Evolutionary conservation across 1,140 invertebrate species (phyloP).

Genomic region (Drosophila dunni): DNA sequence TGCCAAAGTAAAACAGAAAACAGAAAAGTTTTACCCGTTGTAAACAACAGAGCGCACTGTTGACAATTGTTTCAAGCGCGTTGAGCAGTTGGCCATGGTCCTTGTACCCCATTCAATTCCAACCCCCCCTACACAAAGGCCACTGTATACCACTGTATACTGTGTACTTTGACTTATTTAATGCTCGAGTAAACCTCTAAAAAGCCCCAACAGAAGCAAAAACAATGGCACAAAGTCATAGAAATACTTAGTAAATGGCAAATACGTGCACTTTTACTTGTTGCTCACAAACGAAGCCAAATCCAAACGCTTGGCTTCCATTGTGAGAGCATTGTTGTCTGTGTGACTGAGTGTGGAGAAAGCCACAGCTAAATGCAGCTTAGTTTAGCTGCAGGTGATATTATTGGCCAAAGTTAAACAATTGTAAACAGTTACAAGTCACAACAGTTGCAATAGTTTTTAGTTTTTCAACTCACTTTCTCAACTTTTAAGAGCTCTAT

Average conservation of each 20-base stretch:
- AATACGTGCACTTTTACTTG: slow-evolving; percentile 76
- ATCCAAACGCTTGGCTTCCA: slow-evolving; percentile 23
- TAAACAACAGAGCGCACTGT: slow-evolving; percentile 71
- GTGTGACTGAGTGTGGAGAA: slow-evolving; percentile 16
- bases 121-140: background rate
- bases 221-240: slow-evolving; percentile 73
- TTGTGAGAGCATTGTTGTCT: slow-evolving; percentile 20
- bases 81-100: slow-evolving; percentile 32
- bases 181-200: slow-evolving; percentile 76
- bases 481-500: background rate
- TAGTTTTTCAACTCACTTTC: slow-evolving; percentile 54
- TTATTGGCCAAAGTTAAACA: slow-evolving; percentile 78
- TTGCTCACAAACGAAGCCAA: slow-evolving; percentile 45
- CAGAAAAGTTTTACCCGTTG: slow-evolving; percentile 67
- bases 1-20: slow-evolving; percentile 63
- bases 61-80: slow-evolving; percentile 72
- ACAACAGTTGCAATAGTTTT: slow-evolving; percentile 71
- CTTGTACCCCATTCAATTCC: background rate
- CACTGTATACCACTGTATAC: slow-evolving; percentile 30
- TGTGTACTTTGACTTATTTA: slow-evolving; percentile 72
- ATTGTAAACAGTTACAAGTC: slow-evolving; percentile 69
- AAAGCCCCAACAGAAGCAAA: slow-evolving; percentile 50
- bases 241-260: slow-evolving; percentile 77
- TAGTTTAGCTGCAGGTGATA: slow-evolving; percentile 70
- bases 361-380: slow-evolving; percentile 62